phyloP scores from a whole-genome alignment of 1,140 invertebrate species.

The Rhynchophorus ferrugineus region DNA sequence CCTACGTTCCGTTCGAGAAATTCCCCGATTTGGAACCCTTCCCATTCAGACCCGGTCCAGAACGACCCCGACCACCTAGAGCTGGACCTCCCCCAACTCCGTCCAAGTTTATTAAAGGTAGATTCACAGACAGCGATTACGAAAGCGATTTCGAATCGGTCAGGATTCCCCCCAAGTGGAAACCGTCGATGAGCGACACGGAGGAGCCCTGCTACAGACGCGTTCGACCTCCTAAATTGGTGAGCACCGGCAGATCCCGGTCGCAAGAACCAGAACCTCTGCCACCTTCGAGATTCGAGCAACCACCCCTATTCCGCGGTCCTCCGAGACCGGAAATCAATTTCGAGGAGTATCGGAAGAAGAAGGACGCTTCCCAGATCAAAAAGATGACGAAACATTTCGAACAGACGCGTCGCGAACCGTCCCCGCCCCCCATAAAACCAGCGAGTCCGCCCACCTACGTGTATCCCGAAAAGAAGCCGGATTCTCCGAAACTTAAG shows the following conservation, averaged over 20 bases:
- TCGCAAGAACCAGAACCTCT: conserved; percentile 50
- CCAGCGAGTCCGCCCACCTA: conserved; percentile 50
- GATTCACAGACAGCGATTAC: conserved; percentile 59
- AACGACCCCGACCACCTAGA: conserved; percentile 37
- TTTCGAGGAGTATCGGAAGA: conserved; percentile 32
- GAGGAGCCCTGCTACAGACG: conserved; percentile 52
- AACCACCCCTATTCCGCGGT: conserved; percentile 44
- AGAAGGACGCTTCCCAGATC: conserved; percentile 32
- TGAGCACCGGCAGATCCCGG: conserved; percentile 41
- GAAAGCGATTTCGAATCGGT: conserved; percentile 58
- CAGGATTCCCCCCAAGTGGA: conserved; percentile 51
- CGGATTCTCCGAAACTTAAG: conserved; percentile 52
- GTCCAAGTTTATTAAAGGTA: conserved; percentile 54
- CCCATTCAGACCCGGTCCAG: conserved; percentile 43
- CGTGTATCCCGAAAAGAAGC: conserved; percentile 44
- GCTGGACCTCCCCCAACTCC: conserved; percentile 49
- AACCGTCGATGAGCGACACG: conserved; percentile 57
- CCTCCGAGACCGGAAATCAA: conserved; percentile 43
- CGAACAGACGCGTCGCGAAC: conserved; percentile 23
- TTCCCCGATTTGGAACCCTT: conserved; percentile 49
- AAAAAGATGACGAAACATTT: conserved; percentile 32
- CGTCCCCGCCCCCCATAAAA: conserved; percentile 38
- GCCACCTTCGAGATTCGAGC: conserved; percentile 53
- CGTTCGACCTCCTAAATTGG: conserved; percentile 46
- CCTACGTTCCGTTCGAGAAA: conserved; percentile 38